Evolutionary conservation across 2,888 invertebrate genomes (phyloP), one percentile per base, ranked within the genome.

Genomic region (Cremastinae sp.): DNA sequence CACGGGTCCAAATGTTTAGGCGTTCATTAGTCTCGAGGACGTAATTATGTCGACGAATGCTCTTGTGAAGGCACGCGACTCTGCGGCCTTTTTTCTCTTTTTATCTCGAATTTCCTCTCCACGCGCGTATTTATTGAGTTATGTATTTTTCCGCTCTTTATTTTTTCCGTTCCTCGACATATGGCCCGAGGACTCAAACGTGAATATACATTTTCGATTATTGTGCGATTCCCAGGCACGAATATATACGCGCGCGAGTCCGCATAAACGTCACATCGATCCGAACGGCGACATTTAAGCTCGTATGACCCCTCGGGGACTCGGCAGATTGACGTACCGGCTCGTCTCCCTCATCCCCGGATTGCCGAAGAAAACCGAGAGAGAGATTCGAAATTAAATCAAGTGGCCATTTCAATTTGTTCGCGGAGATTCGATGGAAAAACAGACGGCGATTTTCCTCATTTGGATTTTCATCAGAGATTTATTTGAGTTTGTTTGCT

Each of bases 1-100:
- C 22, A 62, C 61, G 36, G n/a, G n/a, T 54, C 82, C 84, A 88
- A 86, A 86, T 85, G 88, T 89, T 70, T 88, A 87, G 86, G 81
- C 85, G 85, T 87, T 87, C 83, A 89, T 88, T 89, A 88, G 85
- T 81, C 80, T 85, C 82, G 82, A 87, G 87, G 68, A 84, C 82
- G 84, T 86, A 86, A 86, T 86, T 85, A 84, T 82, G 69, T 74
- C 82, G 79, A 83, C 80, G 82, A 85, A 84, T 83, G 83, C 83
- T 80, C 87, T 86, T 84, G 85, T 87, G 80, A 79, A 85, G 88
- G 85, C 89, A 89, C 89, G 88, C 88, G 88, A 87, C 88, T 85
- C 59, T 58, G 43, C 38, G 47, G 8, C 36, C 20, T 22, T 36
- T 12, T 45, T 14, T 41, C 38, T 18, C 62, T 38, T 8, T 65